Evolutionary conservation across 2,113 vertebrate species (phyloP).

Genomic region (Prunella himalayana): DNA sequence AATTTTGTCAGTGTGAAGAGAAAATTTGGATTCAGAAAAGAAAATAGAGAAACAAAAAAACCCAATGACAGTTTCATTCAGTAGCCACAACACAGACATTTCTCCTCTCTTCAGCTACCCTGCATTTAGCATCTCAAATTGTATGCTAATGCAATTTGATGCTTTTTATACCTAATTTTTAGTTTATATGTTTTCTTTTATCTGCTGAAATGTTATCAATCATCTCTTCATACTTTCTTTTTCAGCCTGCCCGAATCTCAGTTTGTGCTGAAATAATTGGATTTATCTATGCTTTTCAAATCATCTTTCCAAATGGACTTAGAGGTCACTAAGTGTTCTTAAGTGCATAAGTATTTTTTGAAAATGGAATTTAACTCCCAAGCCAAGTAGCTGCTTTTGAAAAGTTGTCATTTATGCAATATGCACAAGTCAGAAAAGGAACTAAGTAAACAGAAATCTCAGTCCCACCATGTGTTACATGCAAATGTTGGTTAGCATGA

Average conservation of each 20-base stretch:
- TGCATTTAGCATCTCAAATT: neutral
- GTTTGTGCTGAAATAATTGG: neutral
- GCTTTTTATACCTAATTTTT: neutral
- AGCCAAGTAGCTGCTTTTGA: neutral
- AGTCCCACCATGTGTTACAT: neutral
- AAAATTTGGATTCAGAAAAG: neutral
- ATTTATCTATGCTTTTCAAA: neutral
- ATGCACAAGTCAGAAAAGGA: neutral
- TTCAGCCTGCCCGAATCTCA: neutral
- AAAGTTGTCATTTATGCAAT: neutral
- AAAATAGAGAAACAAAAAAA: accelerated
- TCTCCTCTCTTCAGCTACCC: neutral
- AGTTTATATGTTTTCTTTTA: neutral
- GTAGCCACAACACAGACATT: neutral
- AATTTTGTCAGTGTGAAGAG: neutral
- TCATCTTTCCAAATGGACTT: neutral
- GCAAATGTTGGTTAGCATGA: neutral
- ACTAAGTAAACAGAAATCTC: neutral
- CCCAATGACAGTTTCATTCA: neutral
- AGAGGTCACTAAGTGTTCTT: neutral
- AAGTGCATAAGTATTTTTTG: neutral
- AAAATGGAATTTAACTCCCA: neutral
- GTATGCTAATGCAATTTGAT: neutral
- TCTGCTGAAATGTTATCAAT: neutral
- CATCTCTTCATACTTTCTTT: neutral